These are phyloP conservation scores for Rhynchophorus ferrugineus DNA, from an alignment of 1,140 invertebrate genomes.

Conservation along the genomic window DNA sequence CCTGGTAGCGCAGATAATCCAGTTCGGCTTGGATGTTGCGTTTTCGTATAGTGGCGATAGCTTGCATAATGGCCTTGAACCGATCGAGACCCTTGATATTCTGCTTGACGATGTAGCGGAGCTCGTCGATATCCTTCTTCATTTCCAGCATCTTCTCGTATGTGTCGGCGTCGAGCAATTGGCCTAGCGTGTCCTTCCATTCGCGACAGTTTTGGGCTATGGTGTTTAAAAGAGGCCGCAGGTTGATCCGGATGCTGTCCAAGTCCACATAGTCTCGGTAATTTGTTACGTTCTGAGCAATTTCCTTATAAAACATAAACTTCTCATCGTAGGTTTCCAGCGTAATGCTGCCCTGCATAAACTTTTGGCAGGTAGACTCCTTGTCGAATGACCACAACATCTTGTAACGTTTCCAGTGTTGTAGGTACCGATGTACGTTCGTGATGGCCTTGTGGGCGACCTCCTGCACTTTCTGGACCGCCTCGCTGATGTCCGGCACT, in stretches of 20 bases:
- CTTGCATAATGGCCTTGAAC: slow-evolving; percentile 76
- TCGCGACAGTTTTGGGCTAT: slow-evolving; percentile 59
- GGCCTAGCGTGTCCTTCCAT: slow-evolving; percentile 62
- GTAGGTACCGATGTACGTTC: slow-evolving; percentile 35
- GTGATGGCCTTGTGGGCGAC: slow-evolving; percentile 45
- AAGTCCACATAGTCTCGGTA: slow-evolving; percentile 54
- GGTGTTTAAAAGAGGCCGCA: slow-evolving; percentile 52
- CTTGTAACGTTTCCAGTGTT: slow-evolving; percentile 68
- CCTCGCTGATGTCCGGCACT: slow-evolving; percentile 57
- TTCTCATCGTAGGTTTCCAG: slow-evolving; percentile 74
- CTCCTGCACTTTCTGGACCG: slow-evolving; percentile 58
- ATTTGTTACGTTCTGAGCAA: slow-evolving; percentile 61
- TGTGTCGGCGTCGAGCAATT: slow-evolving; percentile 51
- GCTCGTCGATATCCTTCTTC: slow-evolving; percentile 50
- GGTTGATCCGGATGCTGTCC: slow-evolving; percentile 59
- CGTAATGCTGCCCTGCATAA: slow-evolving; percentile 60
- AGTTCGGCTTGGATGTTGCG: slow-evolving; percentile 69
- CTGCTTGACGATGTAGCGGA: slow-evolving; percentile 55
- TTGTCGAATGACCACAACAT: slow-evolving; percentile 80
- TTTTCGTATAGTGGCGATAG: slow-evolving; percentile 65
- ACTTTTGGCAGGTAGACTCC: slow-evolving; percentile 62
- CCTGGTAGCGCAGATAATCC: slow-evolving; percentile 58
- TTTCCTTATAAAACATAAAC: slow-evolving; percentile 71
- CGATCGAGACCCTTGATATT: slow-evolving; percentile 68
- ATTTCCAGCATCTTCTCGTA: slow-evolving; percentile 55